Percentiles rank a stretch among this genome's conserved stretches.
phyloP scores from a whole-genome alignment of 2,113 vertebrate species.

The Macrotus californicus region DNA sequence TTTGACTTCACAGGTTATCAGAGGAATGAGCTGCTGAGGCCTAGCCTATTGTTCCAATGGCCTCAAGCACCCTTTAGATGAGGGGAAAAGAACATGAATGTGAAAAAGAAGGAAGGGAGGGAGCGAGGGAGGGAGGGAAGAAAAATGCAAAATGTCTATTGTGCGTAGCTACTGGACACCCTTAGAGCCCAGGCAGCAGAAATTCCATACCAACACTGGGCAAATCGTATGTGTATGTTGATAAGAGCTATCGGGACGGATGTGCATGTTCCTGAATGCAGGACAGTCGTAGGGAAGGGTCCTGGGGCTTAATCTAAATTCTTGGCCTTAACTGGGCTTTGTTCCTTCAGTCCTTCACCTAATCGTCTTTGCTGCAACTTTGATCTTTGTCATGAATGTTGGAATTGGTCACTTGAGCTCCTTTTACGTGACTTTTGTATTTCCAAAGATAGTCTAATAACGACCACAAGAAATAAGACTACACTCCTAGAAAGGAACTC shows the following conservation, averaged over 20 bases:
- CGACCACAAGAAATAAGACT: not conserved
- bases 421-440: not conserved
- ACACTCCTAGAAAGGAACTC: not conserved
- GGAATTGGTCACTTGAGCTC: not conserved
- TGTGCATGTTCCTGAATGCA: not conserved
- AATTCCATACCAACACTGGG: not conserved
- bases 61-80: not conserved
- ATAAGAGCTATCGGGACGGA: not conserved
- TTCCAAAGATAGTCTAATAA: not conserved
- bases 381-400: not conserved
- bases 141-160: not conserved
- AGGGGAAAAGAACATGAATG: not conserved
- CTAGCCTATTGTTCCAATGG: not conserved
- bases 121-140: too few species aligned
- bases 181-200: not conserved
- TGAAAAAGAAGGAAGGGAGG: too few species aligned
- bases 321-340: not conserved
- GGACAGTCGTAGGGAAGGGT: not conserved
- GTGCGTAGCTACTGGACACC: not conserved
- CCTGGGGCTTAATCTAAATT: not conserved
- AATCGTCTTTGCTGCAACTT: not conserved
- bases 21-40: not conserved
- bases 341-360: not conserved
- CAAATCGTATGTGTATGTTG: fast-evolving
- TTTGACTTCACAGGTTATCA: not conserved